These are phyloP conservation scores for Hipparchia sbordonii DNA, from an alignment of 2,888 invertebrate species.

Conservation along the genomic window DNA sequence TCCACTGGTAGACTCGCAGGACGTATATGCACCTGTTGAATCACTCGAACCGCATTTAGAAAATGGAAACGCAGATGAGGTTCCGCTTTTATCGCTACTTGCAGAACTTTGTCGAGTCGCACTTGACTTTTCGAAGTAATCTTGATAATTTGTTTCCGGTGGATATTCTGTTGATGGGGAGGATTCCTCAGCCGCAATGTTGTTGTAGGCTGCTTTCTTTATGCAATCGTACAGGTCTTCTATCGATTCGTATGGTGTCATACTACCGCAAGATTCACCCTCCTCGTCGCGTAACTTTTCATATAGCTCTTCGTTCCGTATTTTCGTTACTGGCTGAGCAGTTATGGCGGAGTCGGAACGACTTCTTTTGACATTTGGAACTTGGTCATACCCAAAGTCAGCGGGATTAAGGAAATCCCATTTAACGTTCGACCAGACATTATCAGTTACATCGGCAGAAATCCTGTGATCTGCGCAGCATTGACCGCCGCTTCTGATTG, in stretches of 20 bases:
- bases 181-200: conserved; percentile 67
- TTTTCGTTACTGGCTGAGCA: conserved; percentile 53
- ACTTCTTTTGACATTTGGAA: conserved; percentile 72
- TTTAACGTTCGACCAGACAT: conserved; percentile 76
- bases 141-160: conserved; percentile 73
- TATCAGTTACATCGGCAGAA: conserved; percentile 73
- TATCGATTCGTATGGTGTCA: conserved; percentile 79
- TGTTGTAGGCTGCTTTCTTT: conserved; percentile 72
- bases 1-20: conserved; percentile 76
- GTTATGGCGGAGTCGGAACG: conserved; percentile 76
- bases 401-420: conserved; percentile 77
- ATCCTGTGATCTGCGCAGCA: conserved; percentile 77
- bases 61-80: conserved; percentile 77
- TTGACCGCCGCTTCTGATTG: conserved; percentile 67
- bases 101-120: conserved; percentile 74
- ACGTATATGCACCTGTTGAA: conserved; percentile 73
- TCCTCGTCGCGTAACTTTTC: conserved; percentile 68
- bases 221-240: conserved; percentile 79
- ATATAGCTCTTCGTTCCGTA: conserved; percentile 73
- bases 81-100: conserved; percentile 75
- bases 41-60: conserved; percentile 79
- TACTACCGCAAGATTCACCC: conserved; percentile 72
- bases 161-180: conserved; percentile 73
- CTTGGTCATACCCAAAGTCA: conserved; percentile 76
- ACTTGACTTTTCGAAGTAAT: conserved; percentile 71